phyloP scores from a whole-genome alignment of 2,888 invertebrate species.

The Erynnis tages region DNA sequence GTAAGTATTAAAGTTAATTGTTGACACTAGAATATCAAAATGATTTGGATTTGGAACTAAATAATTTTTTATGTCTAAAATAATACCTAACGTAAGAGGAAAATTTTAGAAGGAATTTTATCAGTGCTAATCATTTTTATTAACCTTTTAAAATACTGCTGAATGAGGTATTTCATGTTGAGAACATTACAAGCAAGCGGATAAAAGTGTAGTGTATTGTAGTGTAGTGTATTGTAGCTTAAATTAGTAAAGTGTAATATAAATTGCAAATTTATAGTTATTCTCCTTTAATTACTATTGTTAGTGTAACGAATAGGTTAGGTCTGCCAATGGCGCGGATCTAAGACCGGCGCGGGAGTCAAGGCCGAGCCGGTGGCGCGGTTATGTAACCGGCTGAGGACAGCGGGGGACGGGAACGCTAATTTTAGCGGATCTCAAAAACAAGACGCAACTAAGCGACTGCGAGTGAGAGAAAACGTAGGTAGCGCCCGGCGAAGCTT shows the following conservation, averaged over 20 bases:
- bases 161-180: too few relatives aligned
- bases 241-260: neutral
- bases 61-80: too few relatives aligned
- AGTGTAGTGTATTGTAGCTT: too few relatives aligned
- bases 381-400: conserved; percentile 64
- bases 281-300: conserved; percentile 4
- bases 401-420: conserved; percentile 64
- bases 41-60: too few relatives aligned
- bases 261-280: neutral
- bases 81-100: too few relatives aligned
- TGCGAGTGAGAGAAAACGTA: conserved; percentile 44
- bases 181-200: too few relatives aligned
- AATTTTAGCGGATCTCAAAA: conserved; percentile 74
- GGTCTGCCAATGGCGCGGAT: conserved; percentile 31
- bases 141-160: too few relatives aligned
- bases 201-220: too few relatives aligned
- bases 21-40: too few relatives aligned
- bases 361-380: conserved; percentile 70
- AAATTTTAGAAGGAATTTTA: too few relatives aligned
- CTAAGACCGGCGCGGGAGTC: conserved; percentile 72
- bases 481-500: conserved; percentile 39
- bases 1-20: too few relatives aligned
- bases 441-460: conserved; percentile 55
- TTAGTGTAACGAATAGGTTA: conserved; percentile 9
- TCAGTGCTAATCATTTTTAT: too few relatives aligned